Percentiles rank a stretch among this genome's conserved stretches.
These are phyloP conservation scores for Muschampia plurimacula DNA, from an alignment of 2,888 invertebrate genomes.

Conservation along the genomic window DNA sequence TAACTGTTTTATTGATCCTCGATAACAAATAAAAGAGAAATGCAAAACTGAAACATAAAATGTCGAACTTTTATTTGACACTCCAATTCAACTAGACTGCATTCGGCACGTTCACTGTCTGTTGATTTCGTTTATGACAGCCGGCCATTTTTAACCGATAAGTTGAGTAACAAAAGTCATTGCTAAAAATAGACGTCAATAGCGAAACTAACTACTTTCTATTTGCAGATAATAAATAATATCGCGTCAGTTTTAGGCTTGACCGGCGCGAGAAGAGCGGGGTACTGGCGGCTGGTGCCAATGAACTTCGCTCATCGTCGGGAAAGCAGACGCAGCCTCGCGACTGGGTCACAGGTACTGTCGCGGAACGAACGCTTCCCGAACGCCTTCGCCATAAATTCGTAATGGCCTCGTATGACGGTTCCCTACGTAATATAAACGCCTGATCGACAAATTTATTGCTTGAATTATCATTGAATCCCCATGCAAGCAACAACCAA, in stretches of 20 bases:
- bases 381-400: slow-evolving; percentile 61
- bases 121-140: slow-evolving; percentile 40
- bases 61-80: slow-evolving; percentile 19
- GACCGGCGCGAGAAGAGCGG: slow-evolving; percentile 54
- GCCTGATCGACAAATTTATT: slow-evolving; percentile 58
- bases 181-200: slow-evolving; percentile 67
- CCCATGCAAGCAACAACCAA: slow-evolving; percentile 54
- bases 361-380: slow-evolving; percentile 62
- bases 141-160: slow-evolving; percentile 32
- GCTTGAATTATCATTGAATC: slow-evolving; percentile 61
- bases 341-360: slow-evolving; percentile 74
- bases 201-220: slow-evolving; percentile 73
- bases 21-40: slow-evolving; percentile 29
- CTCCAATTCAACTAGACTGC: slow-evolving; percentile 12
- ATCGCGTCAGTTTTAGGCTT: slow-evolving; percentile 70
- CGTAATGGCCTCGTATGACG: slow-evolving; percentile 52
- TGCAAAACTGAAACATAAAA: slow-evolving; percentile 15
- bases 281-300: slow-evolving; percentile 63
- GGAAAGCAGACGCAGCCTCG: slow-evolving; percentile 75
- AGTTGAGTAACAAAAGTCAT: slow-evolving; percentile 44
- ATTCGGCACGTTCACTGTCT: slow-evolving; percentile 40
- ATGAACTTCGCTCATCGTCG: slow-evolving; percentile 76
- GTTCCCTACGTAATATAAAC: slow-evolving; percentile 58
- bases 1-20: slow-evolving; percentile 18
- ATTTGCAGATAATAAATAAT: slow-evolving; percentile 66